Evolutionary conservation across 2,888 invertebrate species (phyloP).

Genomic region (Eristalinus sepulchralis): DNA sequence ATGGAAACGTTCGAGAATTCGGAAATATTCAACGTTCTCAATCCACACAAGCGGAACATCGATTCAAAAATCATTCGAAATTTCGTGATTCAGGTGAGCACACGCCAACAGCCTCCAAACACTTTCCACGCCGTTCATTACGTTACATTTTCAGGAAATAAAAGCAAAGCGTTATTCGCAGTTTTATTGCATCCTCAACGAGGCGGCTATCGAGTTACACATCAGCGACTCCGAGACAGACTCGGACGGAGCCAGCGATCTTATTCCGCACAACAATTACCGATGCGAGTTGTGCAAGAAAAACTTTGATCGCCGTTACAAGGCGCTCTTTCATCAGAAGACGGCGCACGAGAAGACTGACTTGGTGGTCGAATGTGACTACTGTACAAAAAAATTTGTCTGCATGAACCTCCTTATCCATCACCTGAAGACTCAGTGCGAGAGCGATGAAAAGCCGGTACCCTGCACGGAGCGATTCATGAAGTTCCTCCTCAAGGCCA

Average conservation of each 20-base stretch:
- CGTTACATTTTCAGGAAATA: conserved; percentile 41
- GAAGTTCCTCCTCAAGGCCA: conserved; percentile 67
- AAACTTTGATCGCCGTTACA: conserved; percentile 69
- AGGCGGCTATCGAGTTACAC: conserved; percentile 67
- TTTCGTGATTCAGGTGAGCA: conserved; percentile 63
- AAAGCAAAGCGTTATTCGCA: conserved; percentile 70
- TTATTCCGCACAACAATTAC: conserved; percentile 67
- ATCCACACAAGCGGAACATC: conserved; percentile 71
- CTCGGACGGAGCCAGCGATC: conserved; percentile 54
- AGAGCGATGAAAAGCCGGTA: conserved; percentile 70
- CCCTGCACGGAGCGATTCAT: conserved; percentile 70
- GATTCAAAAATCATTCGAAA: conserved; percentile 63
- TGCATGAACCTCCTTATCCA: conserved; percentile 68
- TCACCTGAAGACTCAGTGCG: conserved; percentile 72
- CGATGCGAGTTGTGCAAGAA: conserved; percentile 69
- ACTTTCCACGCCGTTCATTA: not conserved
- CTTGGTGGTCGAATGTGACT: conserved; percentile 60
- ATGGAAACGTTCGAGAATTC: conserved; percentile 57
- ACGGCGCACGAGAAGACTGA: conserved; percentile 49
- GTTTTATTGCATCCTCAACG: conserved; percentile 71
- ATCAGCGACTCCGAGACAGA: conserved; percentile 72
- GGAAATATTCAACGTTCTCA: conserved; percentile 60
- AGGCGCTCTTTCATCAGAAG: conserved; percentile 72
- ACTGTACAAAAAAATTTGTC: conserved; percentile 63
- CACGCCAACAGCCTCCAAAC: not conserved